A percentile compares a stretch with the other conserved stretches of the same genome.
Conservation (phyloP, 2,888 invertebrate species). For the Drosophila nigricruria region DNA sequence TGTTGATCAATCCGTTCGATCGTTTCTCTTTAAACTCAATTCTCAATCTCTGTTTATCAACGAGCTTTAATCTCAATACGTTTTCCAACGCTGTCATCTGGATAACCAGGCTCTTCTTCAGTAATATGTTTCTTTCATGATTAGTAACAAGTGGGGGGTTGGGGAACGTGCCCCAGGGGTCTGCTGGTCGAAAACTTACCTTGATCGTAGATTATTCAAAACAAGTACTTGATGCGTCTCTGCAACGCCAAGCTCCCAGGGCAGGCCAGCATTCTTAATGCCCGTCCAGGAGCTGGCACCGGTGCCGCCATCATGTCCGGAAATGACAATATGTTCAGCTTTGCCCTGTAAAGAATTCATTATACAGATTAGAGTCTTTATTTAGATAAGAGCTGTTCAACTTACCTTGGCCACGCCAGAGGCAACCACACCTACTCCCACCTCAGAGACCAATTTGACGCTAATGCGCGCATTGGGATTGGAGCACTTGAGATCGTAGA, state of each 20-base stretch:
- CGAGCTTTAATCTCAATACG: conserved; percentile 45
- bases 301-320: conserved; percentile 99
- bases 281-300: conserved; percentile 99
- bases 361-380: background rate
- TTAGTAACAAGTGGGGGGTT: conserved; percentile 77
- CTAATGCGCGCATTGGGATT: conserved; percentile 98
- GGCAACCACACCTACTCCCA: conserved; percentile 99
- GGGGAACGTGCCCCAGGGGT: conserved; percentile 55
- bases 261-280: conserved; percentile 98
- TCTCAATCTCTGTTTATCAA: conserved; percentile 44
- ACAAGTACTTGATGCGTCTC: conserved; percentile 99
- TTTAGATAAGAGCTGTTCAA: too few species aligned
- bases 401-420: conserved; percentile 97
- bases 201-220: conserved; percentile 95
- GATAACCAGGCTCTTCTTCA: conserved; percentile 84
- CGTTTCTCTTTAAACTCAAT: conserved; percentile 17
- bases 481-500: conserved; percentile 98
- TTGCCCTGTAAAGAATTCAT: conserved; percentile 89
- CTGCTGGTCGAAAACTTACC: conserved; percentile 83
- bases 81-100: conserved; percentile 84
- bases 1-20: conserved; percentile 27
- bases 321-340: conserved; percentile 99
- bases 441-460: conserved; percentile 99
- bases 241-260: conserved; percentile 99
- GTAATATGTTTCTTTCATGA: conserved; percentile 83